Evolutionary conservation across 92 coral and sea anemone genomes (phyloP), one percentile per base, ranked within the genome.

Genomic region (Zoanthus sociatus): DNA sequence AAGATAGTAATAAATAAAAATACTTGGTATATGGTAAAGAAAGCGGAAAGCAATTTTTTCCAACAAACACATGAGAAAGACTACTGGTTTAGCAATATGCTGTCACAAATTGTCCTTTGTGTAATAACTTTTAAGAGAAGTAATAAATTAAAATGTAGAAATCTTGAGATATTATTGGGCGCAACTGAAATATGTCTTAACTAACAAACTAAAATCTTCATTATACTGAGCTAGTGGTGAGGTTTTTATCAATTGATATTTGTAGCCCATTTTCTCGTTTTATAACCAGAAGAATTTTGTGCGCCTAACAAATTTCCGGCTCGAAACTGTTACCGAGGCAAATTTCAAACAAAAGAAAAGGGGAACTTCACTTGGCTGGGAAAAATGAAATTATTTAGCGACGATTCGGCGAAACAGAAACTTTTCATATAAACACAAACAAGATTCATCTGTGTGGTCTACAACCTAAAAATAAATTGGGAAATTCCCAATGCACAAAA

Each of bases 221-320:
- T 1, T 67, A 9, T 67, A 10, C 42, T 30, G 46, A 73, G 53
- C 6, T 7, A 77, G 15, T 26, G 60, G 48, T 75, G 42, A 17
- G 26, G 6, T 63, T 63, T 63, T 63, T 18, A 17, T 63, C 30
- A 63, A 7, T 17, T 63, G 1, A 30, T 69, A 69, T 31, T 69
- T 33, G 16, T 31, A 69, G 46, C 45, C 66, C 60, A 18, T 17
- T 70, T 81, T 81, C 47, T 15, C 31, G 75, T 9, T 5, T 30
- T 44, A 55, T 51, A 21, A 66, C 60, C 37, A 32, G 85, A 66
- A 81, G 63, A 81, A 81, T 81, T 64, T 67, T 64, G 60, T 31
- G 21, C 47, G 73, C 63, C 30, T 16, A 50, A 44, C 21, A 45
- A 66, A 66, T 81, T 81, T 81, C 85, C 85, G 85, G 85, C 85